Conservation (phyloP, 2,113 vertebrate genomes). For the Chlamydotis undulata region DNA sequence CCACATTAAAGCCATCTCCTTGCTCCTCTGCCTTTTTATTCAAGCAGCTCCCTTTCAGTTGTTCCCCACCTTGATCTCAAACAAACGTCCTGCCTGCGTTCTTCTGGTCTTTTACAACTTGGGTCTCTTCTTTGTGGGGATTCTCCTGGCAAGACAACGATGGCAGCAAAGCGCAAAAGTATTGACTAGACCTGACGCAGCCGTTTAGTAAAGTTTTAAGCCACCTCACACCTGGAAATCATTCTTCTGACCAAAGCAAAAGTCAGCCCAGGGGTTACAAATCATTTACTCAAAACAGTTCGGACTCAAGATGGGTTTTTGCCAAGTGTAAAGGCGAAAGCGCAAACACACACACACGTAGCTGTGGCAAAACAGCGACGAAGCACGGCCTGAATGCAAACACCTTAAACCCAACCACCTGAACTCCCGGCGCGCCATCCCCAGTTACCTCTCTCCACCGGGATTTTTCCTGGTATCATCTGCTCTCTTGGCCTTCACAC, state of each 20-base stretch:
- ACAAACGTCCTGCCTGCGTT: not conserved
- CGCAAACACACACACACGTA: rapidly evolving
- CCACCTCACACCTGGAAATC: not conserved
- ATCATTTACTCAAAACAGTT: not conserved
- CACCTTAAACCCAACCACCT: not conserved
- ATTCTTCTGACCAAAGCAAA: not conserved
- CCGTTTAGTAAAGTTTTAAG: not conserved
- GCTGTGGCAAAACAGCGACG: rapidly evolving
- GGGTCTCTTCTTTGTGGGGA: not conserved
- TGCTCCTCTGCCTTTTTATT: not conserved
- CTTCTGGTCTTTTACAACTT: not conserved
- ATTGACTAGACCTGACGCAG: not conserved
- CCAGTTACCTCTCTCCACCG: not conserved
- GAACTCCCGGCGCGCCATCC: rapidly evolving
- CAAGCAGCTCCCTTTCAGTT: not conserved
- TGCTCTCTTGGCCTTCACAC: not conserved
- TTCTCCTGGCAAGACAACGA: not conserved
- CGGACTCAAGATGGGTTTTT: not conserved
- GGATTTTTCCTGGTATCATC: not conserved
- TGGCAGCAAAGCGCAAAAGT: not conserved
- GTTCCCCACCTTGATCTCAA: not conserved
- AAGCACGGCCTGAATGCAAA: not conserved
- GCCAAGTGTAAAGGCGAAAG: rapidly evolving
- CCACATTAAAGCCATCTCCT: not conserved
- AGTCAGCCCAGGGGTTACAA: not conserved